Conservation (phyloP, 1,140 invertebrate species). For the Euschistus heros region DNA sequence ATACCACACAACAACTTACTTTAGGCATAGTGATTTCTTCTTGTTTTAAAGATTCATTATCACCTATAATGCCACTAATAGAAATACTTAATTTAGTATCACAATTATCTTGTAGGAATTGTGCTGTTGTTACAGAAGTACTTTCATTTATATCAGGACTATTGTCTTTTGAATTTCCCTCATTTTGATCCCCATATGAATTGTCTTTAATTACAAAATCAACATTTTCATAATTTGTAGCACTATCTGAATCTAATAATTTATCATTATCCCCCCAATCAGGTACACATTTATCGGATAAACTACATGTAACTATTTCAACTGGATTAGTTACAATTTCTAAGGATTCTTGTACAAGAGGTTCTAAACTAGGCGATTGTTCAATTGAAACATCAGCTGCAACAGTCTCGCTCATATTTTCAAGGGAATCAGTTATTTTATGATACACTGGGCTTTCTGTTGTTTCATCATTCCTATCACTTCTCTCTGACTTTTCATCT, state of each 20-base stretch:
- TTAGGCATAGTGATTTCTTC: not conserved
- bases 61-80: constrained; percentile 10
- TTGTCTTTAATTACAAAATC: constrained; percentile 16
- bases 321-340: not conserved
- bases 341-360: not conserved
- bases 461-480: not conserved
- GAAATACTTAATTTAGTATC: constrained; percentile 23
- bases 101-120: constrained; percentile 17
- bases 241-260: constrained; percentile 30
- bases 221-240: constrained; percentile 22
- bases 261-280: constrained; percentile 32
- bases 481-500: too few relatives aligned
- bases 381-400: not conserved
- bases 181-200: constrained; percentile 22
- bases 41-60: not conserved
- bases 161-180: constrained; percentile 22
- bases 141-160: constrained; percentile 13
- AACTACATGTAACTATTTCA: not conserved
- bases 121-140: not conserved
- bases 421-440: not conserved
- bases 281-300: constrained; percentile 33
- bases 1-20: constrained; percentile 18
- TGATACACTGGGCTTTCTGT: not conserved
- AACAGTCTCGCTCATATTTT: not conserved
- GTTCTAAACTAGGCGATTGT: not conserved